Conservation (phyloP, 1,140 invertebrate genomes). For the Alviniconcha marisindica region DNA sequence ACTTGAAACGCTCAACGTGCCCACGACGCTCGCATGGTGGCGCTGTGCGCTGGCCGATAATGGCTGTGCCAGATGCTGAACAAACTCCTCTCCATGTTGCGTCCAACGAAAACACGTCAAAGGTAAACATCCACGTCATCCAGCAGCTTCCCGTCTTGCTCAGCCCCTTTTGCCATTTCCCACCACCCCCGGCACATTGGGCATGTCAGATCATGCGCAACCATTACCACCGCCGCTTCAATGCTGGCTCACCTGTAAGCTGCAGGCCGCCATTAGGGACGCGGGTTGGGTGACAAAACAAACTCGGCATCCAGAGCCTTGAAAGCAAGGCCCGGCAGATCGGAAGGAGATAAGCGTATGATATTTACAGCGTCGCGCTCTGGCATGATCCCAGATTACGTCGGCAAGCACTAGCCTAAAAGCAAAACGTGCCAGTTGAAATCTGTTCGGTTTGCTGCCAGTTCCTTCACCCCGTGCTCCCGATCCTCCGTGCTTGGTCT, state of each 20-base stretch:
- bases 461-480: no score
- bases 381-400: slow-evolving; percentile 21
- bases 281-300: slow-evolving; percentile 25
- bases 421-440: background rate
- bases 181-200: background rate
- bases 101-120: background rate
- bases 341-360: background rate
- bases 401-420: background rate
- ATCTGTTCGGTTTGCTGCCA: no score
- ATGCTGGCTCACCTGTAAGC: background rate
- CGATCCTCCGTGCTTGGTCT: no score
- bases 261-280: slow-evolving; percentile 11
- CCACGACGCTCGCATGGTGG: no score
- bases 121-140: slow-evolving; percentile 7
- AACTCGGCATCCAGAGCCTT: background rate
- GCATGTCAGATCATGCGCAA: slow-evolving; percentile 31
- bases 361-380: slow-evolving; percentile 5
- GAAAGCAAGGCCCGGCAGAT: background rate
- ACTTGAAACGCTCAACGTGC: no score
- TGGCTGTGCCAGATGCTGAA: slow-evolving; percentile 4
- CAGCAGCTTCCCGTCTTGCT: background rate
- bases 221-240: background rate
- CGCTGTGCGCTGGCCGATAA: background rate
- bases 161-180: background rate
- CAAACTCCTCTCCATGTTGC: background rate